These are phyloP conservation scores for Rhingia rostrata DNA, from an alignment of 2,888 invertebrate genomes.

Conservation along the genomic window DNA sequence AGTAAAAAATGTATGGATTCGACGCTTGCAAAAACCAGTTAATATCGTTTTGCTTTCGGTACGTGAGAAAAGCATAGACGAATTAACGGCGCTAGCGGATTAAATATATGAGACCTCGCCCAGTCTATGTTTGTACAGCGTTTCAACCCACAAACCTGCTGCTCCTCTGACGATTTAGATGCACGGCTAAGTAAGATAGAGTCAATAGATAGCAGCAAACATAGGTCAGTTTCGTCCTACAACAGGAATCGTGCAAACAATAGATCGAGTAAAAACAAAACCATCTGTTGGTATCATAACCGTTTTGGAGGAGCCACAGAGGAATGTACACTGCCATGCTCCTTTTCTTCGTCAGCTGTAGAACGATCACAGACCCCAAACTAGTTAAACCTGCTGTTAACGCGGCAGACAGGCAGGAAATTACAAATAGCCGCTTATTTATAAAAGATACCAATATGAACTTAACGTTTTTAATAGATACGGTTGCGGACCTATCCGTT, in stretches of 20 bases:
- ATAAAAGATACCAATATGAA: constrained; percentile 25
- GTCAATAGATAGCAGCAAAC: constrained; percentile 6
- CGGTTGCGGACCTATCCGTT: constrained; percentile 10
- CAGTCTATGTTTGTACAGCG: constrained; percentile 1
- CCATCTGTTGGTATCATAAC: constrained; percentile 24
- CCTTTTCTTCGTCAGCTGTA: too few species aligned
- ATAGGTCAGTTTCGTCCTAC: too few species aligned
- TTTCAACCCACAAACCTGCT: background rate
- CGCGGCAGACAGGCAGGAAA: constrained; percentile 30
- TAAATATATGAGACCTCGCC: background rate
- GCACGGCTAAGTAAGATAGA: background rate
- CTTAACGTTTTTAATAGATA: constrained; percentile 13
- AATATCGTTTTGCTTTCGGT: too few species aligned
- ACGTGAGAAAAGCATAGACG: too few species aligned
- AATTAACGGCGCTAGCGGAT: too few species aligned
- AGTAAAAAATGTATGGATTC: too few species aligned
- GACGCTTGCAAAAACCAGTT: too few species aligned
- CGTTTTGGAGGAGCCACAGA: constrained; percentile 7
- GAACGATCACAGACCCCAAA: constrained; percentile 13
- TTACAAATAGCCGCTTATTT: constrained; percentile 23
- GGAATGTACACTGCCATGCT: constrained; percentile 6
- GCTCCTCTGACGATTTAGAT: too few species aligned
- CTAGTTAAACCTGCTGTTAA: constrained; percentile 18
- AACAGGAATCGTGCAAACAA: constrained; percentile 2
- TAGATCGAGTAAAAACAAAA: background rate